phyloP scores from a whole-genome alignment of 2,113 vertebrate genomes.

The Chloropsis hardwickii region DNA sequence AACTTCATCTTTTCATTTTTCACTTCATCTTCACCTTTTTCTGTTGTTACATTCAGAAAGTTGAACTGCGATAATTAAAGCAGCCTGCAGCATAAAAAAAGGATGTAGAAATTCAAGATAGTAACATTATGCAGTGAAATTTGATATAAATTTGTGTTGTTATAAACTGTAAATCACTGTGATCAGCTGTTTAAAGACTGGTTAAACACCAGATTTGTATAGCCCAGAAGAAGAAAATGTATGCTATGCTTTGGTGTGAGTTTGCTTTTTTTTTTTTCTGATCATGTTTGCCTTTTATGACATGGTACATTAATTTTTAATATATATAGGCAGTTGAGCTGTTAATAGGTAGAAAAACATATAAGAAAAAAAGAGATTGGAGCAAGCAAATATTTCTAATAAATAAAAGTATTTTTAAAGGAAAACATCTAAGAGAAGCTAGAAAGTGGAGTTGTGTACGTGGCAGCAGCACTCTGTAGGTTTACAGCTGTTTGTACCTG shows the following conservation, averaged over 20 bases:
- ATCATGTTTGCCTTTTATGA: neutral
- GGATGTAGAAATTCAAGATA: conserved; percentile 11
- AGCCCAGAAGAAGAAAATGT: neutral
- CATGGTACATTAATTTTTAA: neutral
- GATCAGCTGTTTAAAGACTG: conserved; percentile 1
- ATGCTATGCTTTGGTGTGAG: neutral
- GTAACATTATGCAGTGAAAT: conserved; percentile 18
- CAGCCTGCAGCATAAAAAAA: neutral
- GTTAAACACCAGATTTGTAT: conserved; percentile 6
- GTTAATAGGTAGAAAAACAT: neutral
- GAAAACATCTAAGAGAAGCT: neutral
- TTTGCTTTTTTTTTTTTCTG: neutral
- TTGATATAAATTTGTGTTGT: neutral
- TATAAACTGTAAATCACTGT: conserved; percentile 6
- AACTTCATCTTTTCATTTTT: conserved; percentile 34
- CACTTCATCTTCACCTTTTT: neutral
- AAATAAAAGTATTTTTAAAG: neutral
- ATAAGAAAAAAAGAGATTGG: neutral
- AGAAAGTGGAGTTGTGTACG: neutral
- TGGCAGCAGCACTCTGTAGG: neutral
- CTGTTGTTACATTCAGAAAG: conserved; percentile 36
- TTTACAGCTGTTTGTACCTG: neutral
- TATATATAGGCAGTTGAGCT: neutral
- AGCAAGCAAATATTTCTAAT: neutral
- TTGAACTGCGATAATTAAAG: neutral